phyloP scores from a whole-genome alignment of 2,888 invertebrate genomes.

The Lapara coniferarum region DNA sequence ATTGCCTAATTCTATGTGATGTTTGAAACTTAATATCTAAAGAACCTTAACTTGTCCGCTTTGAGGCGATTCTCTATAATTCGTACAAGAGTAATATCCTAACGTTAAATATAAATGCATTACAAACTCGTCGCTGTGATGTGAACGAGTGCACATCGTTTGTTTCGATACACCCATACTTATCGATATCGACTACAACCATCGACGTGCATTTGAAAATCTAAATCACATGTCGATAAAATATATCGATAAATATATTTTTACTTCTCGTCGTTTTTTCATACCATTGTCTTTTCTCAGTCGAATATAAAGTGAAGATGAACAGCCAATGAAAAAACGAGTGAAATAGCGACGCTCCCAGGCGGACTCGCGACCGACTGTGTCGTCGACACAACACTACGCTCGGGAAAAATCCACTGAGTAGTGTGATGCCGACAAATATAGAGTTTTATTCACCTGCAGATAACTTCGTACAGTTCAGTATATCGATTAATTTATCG shows the following conservation, averaged over 20 bases:
- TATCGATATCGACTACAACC: background rate
- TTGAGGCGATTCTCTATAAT: conserved; percentile 11
- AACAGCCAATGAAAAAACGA: conserved; percentile 41
- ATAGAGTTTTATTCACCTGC: too few relatives aligned
- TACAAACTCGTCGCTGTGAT: conserved; percentile 61
- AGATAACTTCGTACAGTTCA: too few relatives aligned
- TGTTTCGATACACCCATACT: background rate
- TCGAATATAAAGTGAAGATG: conserved; percentile 27
- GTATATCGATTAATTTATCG: too few relatives aligned
- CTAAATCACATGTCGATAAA: background rate
- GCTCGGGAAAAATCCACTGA: too few relatives aligned
- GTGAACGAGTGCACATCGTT: conserved; percentile 42
- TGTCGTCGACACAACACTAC: too few relatives aligned
- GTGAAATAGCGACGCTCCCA: background rate
- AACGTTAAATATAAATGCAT: conserved; percentile 69
- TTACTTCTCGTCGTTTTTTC: conserved; percentile 35
- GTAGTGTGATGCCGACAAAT: too few relatives aligned
- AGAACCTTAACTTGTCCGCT: background rate
- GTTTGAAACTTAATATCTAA: background rate
- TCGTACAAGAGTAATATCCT: conserved; percentile 34
- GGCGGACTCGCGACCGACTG: too few relatives aligned
- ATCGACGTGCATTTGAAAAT: background rate
- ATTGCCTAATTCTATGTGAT: background rate
- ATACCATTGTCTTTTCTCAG: conserved; percentile 32
- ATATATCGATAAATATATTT: conserved; percentile 21